These are phyloP conservation scores for Eolophus roseicapilla DNA, from an alignment of 2,113 vertebrate genomes.

Conservation along the genomic window DNA sequence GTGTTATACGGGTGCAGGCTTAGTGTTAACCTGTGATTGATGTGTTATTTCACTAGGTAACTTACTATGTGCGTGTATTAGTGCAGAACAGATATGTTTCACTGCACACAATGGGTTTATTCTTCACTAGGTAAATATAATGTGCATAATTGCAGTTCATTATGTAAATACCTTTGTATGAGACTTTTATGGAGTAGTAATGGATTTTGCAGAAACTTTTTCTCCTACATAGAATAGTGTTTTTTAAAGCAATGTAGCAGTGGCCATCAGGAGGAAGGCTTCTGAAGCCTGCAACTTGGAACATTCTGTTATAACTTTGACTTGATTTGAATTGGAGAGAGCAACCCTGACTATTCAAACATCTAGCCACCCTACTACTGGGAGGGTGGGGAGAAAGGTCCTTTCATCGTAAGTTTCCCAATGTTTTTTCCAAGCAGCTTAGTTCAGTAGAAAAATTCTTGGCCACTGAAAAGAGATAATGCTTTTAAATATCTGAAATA, in stretches of 20 bases:
- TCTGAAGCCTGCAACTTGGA: not conserved
- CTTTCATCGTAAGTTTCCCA: not conserved
- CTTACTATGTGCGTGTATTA: not conserved
- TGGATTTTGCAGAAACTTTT: conserved; percentile 30
- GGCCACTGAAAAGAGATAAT: not conserved
- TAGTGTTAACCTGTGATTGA: conserved; percentile 28
- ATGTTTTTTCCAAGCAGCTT: not conserved
- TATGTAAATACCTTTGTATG: conserved; percentile 39
- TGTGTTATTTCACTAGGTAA: conserved; percentile 33
- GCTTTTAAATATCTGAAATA: not conserved
- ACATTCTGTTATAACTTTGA: not conserved
- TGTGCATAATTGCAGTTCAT: conserved; percentile 48
- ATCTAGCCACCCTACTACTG: not conserved
- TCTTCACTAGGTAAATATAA: conserved; percentile 45
- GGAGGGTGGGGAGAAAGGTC: not conserved
- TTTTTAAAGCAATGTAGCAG: not conserved
- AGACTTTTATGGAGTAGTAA: not conserved
- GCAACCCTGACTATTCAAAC: not conserved
- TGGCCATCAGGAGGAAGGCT: not conserved
- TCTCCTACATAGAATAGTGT: not conserved
- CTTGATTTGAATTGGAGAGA: not conserved
- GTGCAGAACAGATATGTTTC: conserved; percentile 33
- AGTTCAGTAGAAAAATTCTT: not conserved
- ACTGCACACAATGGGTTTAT: conserved; percentile 22
- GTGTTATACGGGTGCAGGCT: not conserved